Conservation (phyloP, 2,797 vertebrate species). For the Xenops minutus region DNA sequence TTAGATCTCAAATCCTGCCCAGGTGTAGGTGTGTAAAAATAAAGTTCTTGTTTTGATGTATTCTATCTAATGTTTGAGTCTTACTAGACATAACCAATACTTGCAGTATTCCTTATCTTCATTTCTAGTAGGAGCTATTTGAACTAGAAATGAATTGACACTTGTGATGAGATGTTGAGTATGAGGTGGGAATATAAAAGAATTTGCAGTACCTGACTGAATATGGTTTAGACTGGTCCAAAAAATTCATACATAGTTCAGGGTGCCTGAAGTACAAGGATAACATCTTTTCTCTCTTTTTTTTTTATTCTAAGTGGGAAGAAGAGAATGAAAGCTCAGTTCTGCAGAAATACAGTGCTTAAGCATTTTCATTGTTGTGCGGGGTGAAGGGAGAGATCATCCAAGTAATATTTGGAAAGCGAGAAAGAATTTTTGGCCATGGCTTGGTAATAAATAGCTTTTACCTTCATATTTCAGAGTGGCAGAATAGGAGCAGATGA, state of each 20-base stretch:
- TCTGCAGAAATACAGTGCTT: neutral
- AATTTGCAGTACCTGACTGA: neutral
- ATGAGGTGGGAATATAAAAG: neutral
- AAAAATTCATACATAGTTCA: neutral
- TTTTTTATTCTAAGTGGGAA: neutral
- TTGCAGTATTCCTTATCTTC: neutral
- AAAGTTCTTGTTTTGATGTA: neutral
- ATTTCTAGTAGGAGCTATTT: neutral
- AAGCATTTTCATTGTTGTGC: neutral
- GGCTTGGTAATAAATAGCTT: neutral
- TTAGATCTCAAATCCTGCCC: neutral
- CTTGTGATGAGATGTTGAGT: neutral
- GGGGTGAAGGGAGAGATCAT: neutral
- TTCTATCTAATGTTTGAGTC: neutral
- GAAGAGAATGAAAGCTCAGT: neutral
- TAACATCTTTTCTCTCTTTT: neutral
- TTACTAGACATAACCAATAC: neutral
- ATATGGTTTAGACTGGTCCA: neutral
- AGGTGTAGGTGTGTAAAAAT: neutral
- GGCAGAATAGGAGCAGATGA: constrained; percentile 97
- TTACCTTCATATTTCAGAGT: constrained; percentile 79
- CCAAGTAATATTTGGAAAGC: neutral
- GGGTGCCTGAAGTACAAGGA: neutral
- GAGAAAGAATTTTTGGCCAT: neutral
- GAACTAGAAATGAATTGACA: neutral